Base-by-base conservation (phyloP, 92 coral and sea anemone genomes). In the Porites lobata region DNA sequence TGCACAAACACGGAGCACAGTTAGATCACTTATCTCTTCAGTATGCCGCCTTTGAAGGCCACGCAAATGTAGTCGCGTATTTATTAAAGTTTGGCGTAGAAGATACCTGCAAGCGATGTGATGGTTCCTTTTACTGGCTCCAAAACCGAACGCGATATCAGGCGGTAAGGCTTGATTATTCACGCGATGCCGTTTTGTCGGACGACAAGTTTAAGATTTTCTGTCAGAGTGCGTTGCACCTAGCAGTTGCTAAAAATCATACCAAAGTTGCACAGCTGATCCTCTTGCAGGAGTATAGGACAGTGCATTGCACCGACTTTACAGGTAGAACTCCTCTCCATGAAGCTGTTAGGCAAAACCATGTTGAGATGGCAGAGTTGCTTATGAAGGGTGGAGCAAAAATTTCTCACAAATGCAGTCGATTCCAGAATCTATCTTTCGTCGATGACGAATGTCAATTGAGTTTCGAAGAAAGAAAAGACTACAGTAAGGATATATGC, bases 151-250 rank as follows among this genome's bases (percentile, higher is more conserved):
- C 51, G 24, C 24, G 24, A 22, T 22, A 22, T 22, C 24, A 22
- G 24, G 24, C 24, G 24, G 24, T 22, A 38, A 38, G 47, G 4
- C 47, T 4, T 38, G 47, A 0, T 38, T 38, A 38, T 38, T 38
- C 47, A 5, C 7, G 4, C 7, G 7, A 4, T 38, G 47, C 47
- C 52, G 72, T 38, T 65, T 70, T 90, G 13, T 57, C 79, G 0
- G 78, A 89, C 53, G 94, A 92, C 50, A 32, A 63, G 18, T 93
- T 87, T 47, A 73, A 47, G 24, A 73, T 88, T 65, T 19, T 73
- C 19, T 96, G 98, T 58, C 94, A 96, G 66, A 96, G 94, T 38
- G 98, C 96, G 19, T 90, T 96, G n/a, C 98, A 96, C 53, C 87
- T 89, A 18, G 98, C 98, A 38, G 93, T 95, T 0, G 73, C 88